These are phyloP conservation scores for Myotis planiceps DNA, from an alignment of 2,797 vertebrate genomes.

Conservation along the genomic window DNA sequence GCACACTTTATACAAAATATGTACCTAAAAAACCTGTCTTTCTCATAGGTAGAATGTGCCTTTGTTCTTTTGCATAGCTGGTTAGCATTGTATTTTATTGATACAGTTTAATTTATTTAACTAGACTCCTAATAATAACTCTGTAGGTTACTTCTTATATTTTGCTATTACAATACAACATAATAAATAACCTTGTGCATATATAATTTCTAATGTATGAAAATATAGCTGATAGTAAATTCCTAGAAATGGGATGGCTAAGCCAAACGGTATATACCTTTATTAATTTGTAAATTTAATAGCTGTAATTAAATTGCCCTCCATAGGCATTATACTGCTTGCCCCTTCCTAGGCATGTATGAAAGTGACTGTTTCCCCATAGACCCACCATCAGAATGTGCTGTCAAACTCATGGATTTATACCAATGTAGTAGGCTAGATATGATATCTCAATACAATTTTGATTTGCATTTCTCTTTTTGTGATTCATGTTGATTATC, in stretches of 20 bases:
- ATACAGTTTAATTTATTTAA: background rate
- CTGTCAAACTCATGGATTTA: background rate
- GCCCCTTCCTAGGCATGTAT: background rate
- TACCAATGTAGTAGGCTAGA: background rate
- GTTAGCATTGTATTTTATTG: background rate
- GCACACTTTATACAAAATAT: background rate
- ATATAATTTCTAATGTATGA: background rate
- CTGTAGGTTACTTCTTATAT: background rate
- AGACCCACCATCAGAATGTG: background rate
- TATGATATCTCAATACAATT: background rate
- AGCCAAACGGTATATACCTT: background rate
- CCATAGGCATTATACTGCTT: background rate
- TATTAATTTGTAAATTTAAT: background rate
- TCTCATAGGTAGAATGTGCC: background rate
- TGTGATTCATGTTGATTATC: background rate
- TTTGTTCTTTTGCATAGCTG: background rate
- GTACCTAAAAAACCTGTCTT: background rate
- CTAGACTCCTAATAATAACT: background rate
- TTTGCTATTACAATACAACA: background rate
- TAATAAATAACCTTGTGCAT: background rate
- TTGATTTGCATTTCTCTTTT: conserved; percentile 10
- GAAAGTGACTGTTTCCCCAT: background rate
- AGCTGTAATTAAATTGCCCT: background rate
- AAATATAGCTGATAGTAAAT: background rate
- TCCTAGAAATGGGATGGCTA: background rate